phyloP scores from a whole-genome alignment of 2,797 vertebrate genomes.

The Platyrinchus mystaceus region DNA sequence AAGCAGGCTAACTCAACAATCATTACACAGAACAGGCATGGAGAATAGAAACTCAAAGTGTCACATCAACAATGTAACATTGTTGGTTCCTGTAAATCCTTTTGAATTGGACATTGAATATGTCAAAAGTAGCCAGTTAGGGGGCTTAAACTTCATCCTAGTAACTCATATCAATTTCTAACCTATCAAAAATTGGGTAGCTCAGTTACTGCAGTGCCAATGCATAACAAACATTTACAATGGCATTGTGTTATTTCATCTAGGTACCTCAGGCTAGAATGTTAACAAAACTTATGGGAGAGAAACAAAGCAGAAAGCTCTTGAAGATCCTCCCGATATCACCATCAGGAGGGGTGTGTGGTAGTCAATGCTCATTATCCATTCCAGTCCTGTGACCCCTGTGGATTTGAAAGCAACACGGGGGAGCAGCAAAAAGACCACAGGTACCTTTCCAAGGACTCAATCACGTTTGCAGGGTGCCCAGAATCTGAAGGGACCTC shows the following conservation, averaged over 20 bases:
- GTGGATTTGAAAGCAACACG: neutral
- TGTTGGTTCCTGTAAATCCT: neutral
- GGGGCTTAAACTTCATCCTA: neutral
- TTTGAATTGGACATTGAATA: neutral
- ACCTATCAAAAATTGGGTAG: neutral
- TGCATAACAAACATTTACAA: neutral
- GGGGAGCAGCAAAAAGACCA: neutral
- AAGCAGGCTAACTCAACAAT: conserved; percentile 9
- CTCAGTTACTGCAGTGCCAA: neutral
- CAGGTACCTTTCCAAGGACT: neutral
- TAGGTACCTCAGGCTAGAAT: neutral
- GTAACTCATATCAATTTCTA: neutral
- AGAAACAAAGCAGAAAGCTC: neutral
- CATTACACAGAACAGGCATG: neutral
- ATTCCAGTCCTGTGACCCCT: neutral
- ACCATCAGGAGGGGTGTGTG: neutral
- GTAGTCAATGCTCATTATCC: neutral
- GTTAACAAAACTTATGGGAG: neutral
- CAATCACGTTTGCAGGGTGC: neutral
- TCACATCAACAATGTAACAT: neutral
- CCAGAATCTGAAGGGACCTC: neutral
- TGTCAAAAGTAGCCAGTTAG: neutral
- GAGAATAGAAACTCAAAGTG: conserved; percentile 24
- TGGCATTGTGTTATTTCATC: neutral
- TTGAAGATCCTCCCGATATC: neutral